Evolutionary conservation across 2,888 invertebrate species (phyloP).

Genomic region (Hoplodrina blanda): DNA sequence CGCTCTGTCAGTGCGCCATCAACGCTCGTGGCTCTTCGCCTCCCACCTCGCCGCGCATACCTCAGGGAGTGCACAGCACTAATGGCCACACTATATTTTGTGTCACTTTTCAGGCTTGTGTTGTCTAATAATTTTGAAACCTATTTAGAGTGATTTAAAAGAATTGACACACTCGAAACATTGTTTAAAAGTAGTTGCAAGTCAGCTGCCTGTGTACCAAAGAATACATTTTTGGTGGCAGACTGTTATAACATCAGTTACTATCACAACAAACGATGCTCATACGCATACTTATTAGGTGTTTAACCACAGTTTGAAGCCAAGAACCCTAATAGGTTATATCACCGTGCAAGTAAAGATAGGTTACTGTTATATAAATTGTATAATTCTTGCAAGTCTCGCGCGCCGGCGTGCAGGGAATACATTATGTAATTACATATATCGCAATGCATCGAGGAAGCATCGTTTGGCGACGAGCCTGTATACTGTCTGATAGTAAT

Average conservation of each 20-base stretch:
- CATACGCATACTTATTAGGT: slow-evolving; percentile 28
- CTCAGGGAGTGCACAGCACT: too few relatives aligned
- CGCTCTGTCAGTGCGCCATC: too few relatives aligned
- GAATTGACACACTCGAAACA: too few relatives aligned
- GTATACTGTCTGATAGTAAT: background rate
- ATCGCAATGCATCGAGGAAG: slow-evolving; percentile 30
- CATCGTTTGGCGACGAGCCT: slow-evolving; percentile 3
- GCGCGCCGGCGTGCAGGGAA: slow-evolving; percentile 36
- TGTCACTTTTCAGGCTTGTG: too few relatives aligned
- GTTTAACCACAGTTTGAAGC: slow-evolving; percentile 35
- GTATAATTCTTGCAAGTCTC: slow-evolving; percentile 53
- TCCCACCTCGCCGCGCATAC: too few relatives aligned
- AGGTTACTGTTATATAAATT: slow-evolving; percentile 37
- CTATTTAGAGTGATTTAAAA: too few relatives aligned
- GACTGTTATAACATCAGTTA: slow-evolving; percentile 44
- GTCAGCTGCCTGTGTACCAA: too few relatives aligned
- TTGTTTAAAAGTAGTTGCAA: too few relatives aligned
- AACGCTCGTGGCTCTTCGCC: too few relatives aligned
- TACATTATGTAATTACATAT: slow-evolving; percentile 36
- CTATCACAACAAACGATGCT: slow-evolving; percentile 15
- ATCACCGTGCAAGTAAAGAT: slow-evolving; percentile 23
- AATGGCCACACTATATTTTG: too few relatives aligned
- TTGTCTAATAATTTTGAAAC: too few relatives aligned
- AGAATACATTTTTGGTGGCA: background rate
- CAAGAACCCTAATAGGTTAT: slow-evolving; percentile 40